Evolutionary conservation across 2,888 invertebrate genomes (phyloP).

Genomic region (Fragum sueziense): DNA sequence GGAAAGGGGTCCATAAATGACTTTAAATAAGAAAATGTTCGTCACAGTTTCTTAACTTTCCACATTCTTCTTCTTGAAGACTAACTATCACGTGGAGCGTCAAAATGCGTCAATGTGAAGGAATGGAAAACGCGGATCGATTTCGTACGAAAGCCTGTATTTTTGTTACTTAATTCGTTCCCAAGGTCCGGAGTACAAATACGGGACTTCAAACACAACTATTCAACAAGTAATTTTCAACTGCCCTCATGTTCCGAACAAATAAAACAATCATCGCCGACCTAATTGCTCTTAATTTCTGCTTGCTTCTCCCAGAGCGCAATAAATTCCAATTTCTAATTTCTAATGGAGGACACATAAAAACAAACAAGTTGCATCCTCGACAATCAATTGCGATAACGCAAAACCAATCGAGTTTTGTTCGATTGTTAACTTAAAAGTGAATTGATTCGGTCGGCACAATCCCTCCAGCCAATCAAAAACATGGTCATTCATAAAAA

Average conservation of each 20-base stretch:
- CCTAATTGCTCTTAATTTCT: slow-evolving; percentile 40
- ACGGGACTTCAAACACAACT: neutral
- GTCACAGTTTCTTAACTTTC: too few species aligned
- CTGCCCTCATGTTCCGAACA: slow-evolving; percentile 8
- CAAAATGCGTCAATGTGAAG: too few species aligned
- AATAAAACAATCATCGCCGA: slow-evolving; percentile 30
- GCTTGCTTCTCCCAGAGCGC: slow-evolving; percentile 13
- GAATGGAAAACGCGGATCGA: too few species aligned
- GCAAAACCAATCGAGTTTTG: slow-evolving; percentile 15
- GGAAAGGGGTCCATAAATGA: too few species aligned
- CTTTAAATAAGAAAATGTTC: too few species aligned
- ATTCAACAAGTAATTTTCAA: slow-evolving; percentile 3
- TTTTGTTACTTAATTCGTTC: neutral
- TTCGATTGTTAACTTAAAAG: slow-evolving; percentile 18
- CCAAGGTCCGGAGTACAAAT: neutral
- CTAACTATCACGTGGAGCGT: too few species aligned
- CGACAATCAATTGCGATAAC: slow-evolving; percentile 15
- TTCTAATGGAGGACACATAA: slow-evolving; percentile 24
- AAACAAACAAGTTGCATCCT: slow-evolving; percentile 10
- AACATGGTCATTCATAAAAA: too few species aligned
- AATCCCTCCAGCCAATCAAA: too few species aligned
- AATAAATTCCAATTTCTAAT: slow-evolving; percentile 31
- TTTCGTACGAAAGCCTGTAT: neutral
- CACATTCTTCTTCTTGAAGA: too few species aligned
- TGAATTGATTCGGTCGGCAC: too few species aligned